Evolutionary conservation across 2,797 vertebrate species (phyloP).

Genomic region (Benthosema pterotum): DNA sequence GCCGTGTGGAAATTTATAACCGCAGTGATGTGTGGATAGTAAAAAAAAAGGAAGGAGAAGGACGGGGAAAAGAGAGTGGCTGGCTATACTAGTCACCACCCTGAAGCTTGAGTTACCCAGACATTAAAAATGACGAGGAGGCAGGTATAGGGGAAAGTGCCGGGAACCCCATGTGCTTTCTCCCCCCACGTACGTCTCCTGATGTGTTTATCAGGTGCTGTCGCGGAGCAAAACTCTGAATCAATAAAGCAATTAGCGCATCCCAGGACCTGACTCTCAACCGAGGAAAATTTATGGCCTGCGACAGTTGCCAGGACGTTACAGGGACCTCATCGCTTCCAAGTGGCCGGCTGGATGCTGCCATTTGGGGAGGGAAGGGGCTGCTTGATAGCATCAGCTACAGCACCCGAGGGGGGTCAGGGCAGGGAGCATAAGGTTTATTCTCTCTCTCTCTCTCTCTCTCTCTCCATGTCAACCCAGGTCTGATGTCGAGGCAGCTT

Average conservation of each 20-base stretch:
- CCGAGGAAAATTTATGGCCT: constrained; percentile 65
- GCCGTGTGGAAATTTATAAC: constrained; percentile 52
- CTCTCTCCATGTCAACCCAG: constrained; percentile 30
- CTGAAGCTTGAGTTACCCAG: constrained; percentile 39
- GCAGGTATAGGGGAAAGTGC: constrained; percentile 29
- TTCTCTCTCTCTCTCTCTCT: constrained; percentile 20
- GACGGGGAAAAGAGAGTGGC: constrained; percentile 15
- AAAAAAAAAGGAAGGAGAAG: constrained; percentile 7
- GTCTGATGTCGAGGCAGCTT: constrained; percentile 26
- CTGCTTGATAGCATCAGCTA: constrained; percentile 30
- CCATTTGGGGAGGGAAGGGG: constrained; percentile 12
- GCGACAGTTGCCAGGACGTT: constrained; percentile 43
- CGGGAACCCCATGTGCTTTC: constrained; percentile 47
- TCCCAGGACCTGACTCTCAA: constrained; percentile 58
- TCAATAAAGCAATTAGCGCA: constrained; percentile 82
- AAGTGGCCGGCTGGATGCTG: constrained; percentile 34
- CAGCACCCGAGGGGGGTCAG: constrained; percentile 7
- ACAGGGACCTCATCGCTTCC: constrained; percentile 62
- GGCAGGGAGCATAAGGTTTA: constrained; percentile 23
- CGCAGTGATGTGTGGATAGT: constrained; percentile 28
- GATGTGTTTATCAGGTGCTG: constrained; percentile 76
- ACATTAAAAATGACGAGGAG: constrained; percentile 37
- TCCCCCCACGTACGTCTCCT: constrained; percentile 51
- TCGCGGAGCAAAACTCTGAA: constrained; percentile 65
- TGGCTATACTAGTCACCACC: constrained; percentile 16